Conservation (phyloP, 2,113 vertebrate species). For the Ascaphus truei region DNA sequence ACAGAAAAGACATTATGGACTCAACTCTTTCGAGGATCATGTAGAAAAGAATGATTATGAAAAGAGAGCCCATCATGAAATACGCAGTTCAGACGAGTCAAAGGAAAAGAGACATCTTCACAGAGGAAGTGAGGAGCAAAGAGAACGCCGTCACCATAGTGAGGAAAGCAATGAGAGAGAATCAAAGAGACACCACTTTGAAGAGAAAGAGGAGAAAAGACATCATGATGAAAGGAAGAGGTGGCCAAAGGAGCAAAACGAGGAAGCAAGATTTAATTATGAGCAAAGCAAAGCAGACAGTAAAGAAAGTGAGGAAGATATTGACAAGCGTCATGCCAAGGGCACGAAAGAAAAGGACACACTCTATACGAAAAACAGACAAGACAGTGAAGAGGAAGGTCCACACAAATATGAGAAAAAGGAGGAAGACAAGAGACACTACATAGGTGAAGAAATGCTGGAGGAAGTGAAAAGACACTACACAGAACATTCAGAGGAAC, state of each 20-base stretch:
- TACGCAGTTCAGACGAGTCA: constrained; percentile 25
- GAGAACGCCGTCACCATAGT: constrained; percentile 33
- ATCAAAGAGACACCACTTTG: constrained; percentile 15
- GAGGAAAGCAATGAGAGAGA: constrained; percentile 47
- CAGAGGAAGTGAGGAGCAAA: constrained; percentile 41
- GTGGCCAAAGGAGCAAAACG: neutral
- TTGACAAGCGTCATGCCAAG: neutral
- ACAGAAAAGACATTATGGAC: constrained; percentile 24
- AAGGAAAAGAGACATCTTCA: constrained; percentile 38
- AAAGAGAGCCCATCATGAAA: constrained; percentile 14
- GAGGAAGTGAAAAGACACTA: constrained; percentile 38
- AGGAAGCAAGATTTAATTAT: neutral
- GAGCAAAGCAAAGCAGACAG: constrained; percentile 22
- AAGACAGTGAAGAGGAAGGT: constrained; percentile 39
- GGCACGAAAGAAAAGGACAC: constrained; percentile 42
- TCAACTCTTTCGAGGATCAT: constrained; percentile 37
- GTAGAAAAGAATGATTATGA: constrained; percentile 41
- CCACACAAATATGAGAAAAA: constrained; percentile 31
- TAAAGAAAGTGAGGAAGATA: constrained; percentile 25
- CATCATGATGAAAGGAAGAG: constrained; percentile 13
- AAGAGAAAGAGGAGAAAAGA: constrained; percentile 39
- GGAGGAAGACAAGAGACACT: constrained; percentile 38
- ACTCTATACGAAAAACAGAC: constrained; percentile 16
- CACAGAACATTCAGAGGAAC: constrained; percentile 42
- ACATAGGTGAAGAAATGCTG: constrained; percentile 38